A percentile compares a stretch with the other conserved stretches of the same genome.
Conservation (phyloP, 2,113 vertebrate species). For the Holacanthus passer region DNA sequence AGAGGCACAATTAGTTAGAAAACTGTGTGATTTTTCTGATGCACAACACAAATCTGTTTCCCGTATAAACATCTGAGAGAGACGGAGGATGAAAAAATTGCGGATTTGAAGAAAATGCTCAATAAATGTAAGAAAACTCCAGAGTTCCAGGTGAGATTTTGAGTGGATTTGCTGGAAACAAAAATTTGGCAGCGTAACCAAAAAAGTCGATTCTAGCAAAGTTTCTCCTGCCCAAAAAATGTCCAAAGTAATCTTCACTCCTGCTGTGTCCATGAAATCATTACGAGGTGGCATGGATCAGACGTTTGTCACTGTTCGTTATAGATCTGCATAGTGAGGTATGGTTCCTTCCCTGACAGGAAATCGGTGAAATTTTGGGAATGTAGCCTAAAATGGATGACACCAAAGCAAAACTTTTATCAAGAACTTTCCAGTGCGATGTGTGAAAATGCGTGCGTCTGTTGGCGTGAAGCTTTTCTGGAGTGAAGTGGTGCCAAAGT, state of each 20-base stretch:
- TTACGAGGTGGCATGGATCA: slow-evolving; percentile 37
- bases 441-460: slow-evolving; percentile 5
- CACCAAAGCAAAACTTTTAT: background rate
- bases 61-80: background rate
- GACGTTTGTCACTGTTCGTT: background rate
- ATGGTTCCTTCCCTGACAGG: slow-evolving; percentile 23
- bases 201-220: slow-evolving; percentile 16
- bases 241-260: slow-evolving; percentile 42
- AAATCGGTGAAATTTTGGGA: slow-evolving; percentile 14
- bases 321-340: slow-evolving; percentile 47
- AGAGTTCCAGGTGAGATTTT: background rate
- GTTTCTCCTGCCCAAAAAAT: slow-evolving; percentile 21
- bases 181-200: slow-evolving; percentile 29
- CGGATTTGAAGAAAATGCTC: background rate
- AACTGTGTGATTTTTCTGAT: slow-evolving; percentile 33
- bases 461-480: background rate
- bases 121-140: background rate
- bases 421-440: slow-evolving; percentile 10
- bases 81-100: background rate
- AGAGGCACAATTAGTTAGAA: slow-evolving; percentile 59
- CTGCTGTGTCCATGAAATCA: slow-evolving; percentile 21
- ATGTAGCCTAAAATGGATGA: background rate
- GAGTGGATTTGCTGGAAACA: background rate
- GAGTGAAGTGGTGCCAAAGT: slow-evolving; percentile 1
- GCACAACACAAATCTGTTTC: background rate